Base-by-base conservation (phyloP, 1,140 invertebrate genomes). In the Anastrepha obliqua region DNA sequence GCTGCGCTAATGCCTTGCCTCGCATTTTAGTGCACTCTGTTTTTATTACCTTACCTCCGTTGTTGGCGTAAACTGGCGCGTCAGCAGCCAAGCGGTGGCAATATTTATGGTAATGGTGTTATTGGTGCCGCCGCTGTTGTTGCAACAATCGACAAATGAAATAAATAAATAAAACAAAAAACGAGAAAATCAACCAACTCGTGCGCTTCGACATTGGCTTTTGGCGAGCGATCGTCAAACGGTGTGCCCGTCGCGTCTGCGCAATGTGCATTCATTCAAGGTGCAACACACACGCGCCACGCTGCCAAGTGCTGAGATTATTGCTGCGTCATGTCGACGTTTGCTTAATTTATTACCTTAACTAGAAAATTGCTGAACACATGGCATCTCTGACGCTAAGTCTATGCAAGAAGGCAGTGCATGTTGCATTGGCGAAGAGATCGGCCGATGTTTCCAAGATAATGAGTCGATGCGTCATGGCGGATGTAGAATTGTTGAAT, bases 31-130 rank as follows among this genome's bases (percentile, higher is more conserved):
- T 81, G 74, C 47, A 55, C n/a, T 20, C 47, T 29, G 67, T 42
- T 74, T 74, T 81, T 81, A 81, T 42, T 42, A 81, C n/a, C 17
- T n/a, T 17, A 81, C 47, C 60, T 74, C 15, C 64, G n/a, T 39
- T 29, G 44, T 55, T 81, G 74, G 47, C 47, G 51, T 55, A 81
- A 81, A 15, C 47, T 55, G 74, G 74, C 74, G n/a, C 74, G 74
- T 81, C 74, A 81, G 74, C 74, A 81, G n/a, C 47, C 74, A 55
- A 55, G 20, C 74, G 20, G 17, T 55, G 74, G 74, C 74, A 81
- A 81, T 81, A 81, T 81, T 81, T 81, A 81, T 81, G 74, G 47
- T 81, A 81, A 81, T 81, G n/a, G 74, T 81, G 74, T 55, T 55
- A 81, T 55, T 81, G 74, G n/a, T 55, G 74, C 42, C 74, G 74